These are phyloP conservation scores for Drosophila gaucha DNA, from an alignment of 2,888 invertebrate species.

Conservation along the genomic window DNA sequence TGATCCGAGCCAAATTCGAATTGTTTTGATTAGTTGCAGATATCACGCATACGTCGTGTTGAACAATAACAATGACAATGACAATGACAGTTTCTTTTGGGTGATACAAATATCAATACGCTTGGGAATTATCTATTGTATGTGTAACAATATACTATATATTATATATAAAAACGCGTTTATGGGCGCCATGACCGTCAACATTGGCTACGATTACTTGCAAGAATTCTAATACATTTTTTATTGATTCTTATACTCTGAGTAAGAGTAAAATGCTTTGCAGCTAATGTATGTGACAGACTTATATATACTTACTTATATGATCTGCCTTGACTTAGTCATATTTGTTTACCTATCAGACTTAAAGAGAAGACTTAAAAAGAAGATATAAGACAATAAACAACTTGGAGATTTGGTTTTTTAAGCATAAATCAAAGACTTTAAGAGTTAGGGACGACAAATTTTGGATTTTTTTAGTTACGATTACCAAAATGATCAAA, in stretches of 20 bases:
- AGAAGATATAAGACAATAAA: too few species aligned
- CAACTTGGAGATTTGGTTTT: too few species aligned
- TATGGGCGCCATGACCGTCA: constrained; percentile 36
- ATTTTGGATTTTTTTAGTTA: too few species aligned
- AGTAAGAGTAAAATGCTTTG: neutral
- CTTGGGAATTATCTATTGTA: constrained; percentile 13
- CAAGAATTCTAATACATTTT: constrained; percentile 11
- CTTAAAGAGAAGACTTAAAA: too few species aligned
- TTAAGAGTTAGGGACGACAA: too few species aligned
- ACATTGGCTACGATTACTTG: constrained; percentile 41
- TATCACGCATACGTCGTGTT: constrained; percentile 64
- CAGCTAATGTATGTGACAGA: neutral
- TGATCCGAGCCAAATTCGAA: constrained; percentile 42
- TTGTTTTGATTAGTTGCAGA: constrained; percentile 55
- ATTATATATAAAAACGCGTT: neutral
- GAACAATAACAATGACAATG: constrained; percentile 63
- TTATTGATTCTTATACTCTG: constrained; percentile 4
- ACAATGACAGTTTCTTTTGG: constrained; percentile 46
- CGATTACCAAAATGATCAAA: too few species aligned
- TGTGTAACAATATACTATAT: constrained; percentile 12
- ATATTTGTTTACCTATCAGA: too few species aligned
- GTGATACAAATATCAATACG: constrained; percentile 20
- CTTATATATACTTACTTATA: too few species aligned
- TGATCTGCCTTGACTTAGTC: too few species aligned
- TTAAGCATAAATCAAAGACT: too few species aligned